Conservation (phyloP, 2,888 invertebrate genomes). For the Diarsia mendica region DNA sequence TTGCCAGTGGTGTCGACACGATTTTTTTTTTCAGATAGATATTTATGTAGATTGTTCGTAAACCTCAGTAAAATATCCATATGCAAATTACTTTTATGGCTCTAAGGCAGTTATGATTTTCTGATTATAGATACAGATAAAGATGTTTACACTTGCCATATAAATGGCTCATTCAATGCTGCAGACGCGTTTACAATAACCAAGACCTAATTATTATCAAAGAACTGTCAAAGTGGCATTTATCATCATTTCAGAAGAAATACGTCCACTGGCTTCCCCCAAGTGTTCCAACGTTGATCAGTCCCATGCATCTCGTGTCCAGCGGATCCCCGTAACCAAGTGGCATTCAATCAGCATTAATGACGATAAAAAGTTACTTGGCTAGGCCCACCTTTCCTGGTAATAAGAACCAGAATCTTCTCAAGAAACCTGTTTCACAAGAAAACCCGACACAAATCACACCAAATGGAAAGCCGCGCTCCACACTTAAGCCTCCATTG, state of each 20-base stretch:
- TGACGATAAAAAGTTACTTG: background rate
- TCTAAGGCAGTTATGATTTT: background rate
- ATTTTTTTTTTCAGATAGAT: background rate
- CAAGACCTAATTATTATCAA: background rate
- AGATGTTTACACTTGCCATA: background rate
- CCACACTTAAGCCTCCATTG: slow-evolving; percentile 83
- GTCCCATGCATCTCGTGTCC: too few relatives aligned
- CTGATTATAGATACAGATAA: background rate
- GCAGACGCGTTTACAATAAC: background rate
- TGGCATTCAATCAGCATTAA: background rate
- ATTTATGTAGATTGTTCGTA: background rate
- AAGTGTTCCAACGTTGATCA: too few relatives aligned
- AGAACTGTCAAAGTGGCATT: too few relatives aligned
- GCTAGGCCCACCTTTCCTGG: background rate
- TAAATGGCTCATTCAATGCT: background rate
- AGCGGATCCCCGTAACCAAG: background rate
- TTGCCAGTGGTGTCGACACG: slow-evolving; percentile 71
- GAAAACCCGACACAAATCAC: slow-evolving; percentile 51
- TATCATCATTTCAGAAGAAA: too few relatives aligned
- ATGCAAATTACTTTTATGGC: background rate
- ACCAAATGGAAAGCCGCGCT: slow-evolving; percentile 75
- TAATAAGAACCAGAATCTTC: background rate
- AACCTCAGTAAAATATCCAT: background rate
- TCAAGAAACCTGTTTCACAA: background rate
- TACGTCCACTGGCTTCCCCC: too few relatives aligned